Conservation (phyloP, 2,113 vertebrate genomes). For the Poecile atricapillus region DNA sequence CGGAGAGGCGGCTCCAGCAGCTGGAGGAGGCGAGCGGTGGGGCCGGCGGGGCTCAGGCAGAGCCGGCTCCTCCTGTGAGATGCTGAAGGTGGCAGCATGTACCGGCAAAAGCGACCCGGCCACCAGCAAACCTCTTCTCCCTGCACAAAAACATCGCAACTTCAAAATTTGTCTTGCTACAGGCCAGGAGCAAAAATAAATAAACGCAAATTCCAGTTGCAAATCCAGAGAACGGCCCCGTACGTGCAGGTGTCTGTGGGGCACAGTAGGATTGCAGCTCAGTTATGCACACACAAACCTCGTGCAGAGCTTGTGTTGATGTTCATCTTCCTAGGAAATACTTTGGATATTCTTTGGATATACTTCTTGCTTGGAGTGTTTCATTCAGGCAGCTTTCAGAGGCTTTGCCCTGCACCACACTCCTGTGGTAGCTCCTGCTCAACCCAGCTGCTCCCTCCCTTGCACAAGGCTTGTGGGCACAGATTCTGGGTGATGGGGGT, state of each 20-base stretch:
- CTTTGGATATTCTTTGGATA: not conserved
- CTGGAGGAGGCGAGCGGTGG: not conserved
- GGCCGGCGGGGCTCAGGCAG: not conserved
- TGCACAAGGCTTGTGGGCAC: not conserved
- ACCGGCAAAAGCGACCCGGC: not conserved
- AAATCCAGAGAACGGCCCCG: not conserved
- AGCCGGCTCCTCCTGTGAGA: not conserved
- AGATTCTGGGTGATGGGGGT: not conserved
- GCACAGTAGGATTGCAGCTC: not conserved
- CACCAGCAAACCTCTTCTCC: not conserved
- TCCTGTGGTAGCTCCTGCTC: not conserved
- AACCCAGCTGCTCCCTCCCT: not conserved
- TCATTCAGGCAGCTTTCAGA: not conserved
- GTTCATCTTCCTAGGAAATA: not conserved
- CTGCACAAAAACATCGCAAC: fast-evolving
- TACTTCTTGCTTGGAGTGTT: not conserved
- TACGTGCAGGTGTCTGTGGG: fast-evolving
- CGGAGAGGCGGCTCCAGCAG: not conserved
- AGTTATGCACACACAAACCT: not conserved
- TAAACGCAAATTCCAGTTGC: fast-evolving
- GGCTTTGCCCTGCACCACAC: not conserved
- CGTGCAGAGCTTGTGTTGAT: fast-evolving
- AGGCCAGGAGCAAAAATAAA: not conserved
- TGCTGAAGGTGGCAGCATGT: constrained; percentile 54
- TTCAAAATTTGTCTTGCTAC: not conserved